phyloP scores from a whole-genome alignment of 2,113 vertebrate species.

The Calidris pygmaea region DNA sequence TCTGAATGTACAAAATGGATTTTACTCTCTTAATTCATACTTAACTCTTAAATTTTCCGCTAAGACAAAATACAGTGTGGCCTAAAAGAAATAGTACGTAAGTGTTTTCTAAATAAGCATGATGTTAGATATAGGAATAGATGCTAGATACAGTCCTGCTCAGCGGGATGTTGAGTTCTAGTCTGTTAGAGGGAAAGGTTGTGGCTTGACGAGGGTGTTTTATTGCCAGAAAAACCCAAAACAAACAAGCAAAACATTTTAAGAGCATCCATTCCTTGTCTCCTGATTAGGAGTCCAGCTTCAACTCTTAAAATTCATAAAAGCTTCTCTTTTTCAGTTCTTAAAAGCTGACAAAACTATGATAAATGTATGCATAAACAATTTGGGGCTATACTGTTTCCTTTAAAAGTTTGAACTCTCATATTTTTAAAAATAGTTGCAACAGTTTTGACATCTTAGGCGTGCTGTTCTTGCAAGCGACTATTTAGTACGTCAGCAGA shows the following conservation, averaged over 20 bases:
- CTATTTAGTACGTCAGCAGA: conserved; percentile 56
- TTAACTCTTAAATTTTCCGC: neutral
- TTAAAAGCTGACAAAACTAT: neutral
- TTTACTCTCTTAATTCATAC: neutral
- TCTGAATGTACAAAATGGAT: conserved; percentile 25
- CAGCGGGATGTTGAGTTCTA: neutral
- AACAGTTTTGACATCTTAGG: neutral
- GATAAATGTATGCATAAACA: neutral
- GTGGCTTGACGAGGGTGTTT: neutral
- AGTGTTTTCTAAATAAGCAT: neutral
- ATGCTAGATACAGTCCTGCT: neutral
- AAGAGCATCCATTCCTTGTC: neutral
- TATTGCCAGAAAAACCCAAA: neutral
- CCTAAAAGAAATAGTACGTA: neutral
- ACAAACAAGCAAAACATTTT: neutral
- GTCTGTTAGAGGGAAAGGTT: neutral
- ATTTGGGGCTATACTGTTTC: neutral
- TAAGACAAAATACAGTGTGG: neutral
- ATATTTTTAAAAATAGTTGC: neutral
- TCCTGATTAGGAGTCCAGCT: neutral
- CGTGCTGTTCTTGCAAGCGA: neutral
- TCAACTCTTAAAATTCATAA: neutral
- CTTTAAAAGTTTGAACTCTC: neutral
- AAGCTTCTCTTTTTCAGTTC: neutral
- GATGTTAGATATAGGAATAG: neutral